Percentiles rank a stretch among this genome's conserved stretches.
phyloP scores from a whole-genome alignment of 2,888 invertebrate species.

The Phymatocera aterrima region DNA sequence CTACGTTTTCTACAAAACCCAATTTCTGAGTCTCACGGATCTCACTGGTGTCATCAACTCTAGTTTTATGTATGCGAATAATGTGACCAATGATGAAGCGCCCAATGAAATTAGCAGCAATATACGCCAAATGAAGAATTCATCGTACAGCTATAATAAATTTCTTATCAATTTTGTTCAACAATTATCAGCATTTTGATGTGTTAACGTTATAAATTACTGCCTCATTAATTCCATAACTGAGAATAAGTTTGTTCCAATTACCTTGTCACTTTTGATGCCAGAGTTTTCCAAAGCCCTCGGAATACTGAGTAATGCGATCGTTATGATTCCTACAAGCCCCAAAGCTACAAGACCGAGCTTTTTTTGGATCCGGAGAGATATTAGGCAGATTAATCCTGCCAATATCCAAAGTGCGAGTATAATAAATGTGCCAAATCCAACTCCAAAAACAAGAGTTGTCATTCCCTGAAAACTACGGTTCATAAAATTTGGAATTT shows the following conservation, averaged over 20 bases:
- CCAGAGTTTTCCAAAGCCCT: slow-evolving; percentile 73
- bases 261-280: slow-evolving; percentile 75
- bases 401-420: slow-evolving; percentile 81
- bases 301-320: slow-evolving; percentile 80
- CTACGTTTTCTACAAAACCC: slow-evolving; percentile 69
- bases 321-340: slow-evolving; percentile 77
- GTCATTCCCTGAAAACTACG: slow-evolving; percentile 65
- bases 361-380: slow-evolving; percentile 81
- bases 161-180: slow-evolving; percentile 49
- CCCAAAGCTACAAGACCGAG: slow-evolving; percentile 80
- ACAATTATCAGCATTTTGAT: no score
- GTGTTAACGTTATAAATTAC: no score
- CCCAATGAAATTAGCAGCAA: slow-evolving; percentile 74
- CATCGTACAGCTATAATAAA: slow-evolving; percentile 76
- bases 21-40: slow-evolving; percentile 74
- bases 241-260: slow-evolving; percentile 54
- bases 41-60: slow-evolving; percentile 75
- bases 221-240: slow-evolving; percentile 66
- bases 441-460: slow-evolving; percentile 76
- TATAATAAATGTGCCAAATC: slow-evolving; percentile 82
- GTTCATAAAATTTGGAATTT: background rate
- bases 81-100: slow-evolving; percentile 74
- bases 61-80: slow-evolving; percentile 75
- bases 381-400: slow-evolving; percentile 80
- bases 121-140: slow-evolving; percentile 76